Evolutionary conservation across 2,113 vertebrate genomes (phyloP).

Genomic region (Petroica traversi): DNA sequence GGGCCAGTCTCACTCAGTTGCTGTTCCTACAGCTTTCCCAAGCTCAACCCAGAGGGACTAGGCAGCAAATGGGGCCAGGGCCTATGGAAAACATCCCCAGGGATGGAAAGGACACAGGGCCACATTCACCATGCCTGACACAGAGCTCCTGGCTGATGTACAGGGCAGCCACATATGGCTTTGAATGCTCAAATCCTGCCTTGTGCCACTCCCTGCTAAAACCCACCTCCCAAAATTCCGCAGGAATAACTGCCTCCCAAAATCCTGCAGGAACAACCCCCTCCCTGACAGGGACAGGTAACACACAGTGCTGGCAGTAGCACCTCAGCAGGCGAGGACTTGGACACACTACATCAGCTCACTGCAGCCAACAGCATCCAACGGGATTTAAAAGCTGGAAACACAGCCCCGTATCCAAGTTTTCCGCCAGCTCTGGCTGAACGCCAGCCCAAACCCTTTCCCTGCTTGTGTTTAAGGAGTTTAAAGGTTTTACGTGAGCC

Average conservation of each 20-base stretch:
- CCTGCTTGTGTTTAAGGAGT: neutral
- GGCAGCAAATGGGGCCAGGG: neutral
- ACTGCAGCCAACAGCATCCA: neutral
- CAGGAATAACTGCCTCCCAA: neutral
- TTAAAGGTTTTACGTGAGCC: slow-evolving; percentile 12
- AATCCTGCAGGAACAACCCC: neutral
- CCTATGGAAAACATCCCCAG: fast-evolving
- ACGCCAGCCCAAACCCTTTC: neutral
- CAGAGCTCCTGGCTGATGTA: fast-evolving
- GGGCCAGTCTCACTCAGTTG: neutral
- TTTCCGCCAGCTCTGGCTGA: neutral
- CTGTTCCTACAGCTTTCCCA: neutral
- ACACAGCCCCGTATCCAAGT: neutral
- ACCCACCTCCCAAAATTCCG: neutral
- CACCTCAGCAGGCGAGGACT: neutral
- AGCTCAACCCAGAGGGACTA: neutral
- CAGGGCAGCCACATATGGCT: neutral
- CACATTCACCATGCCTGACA: fast-evolving
- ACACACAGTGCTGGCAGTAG: neutral
- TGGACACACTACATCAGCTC: neutral
- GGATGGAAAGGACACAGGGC: fast-evolving
- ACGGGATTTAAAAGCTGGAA: neutral
- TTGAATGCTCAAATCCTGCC: neutral
- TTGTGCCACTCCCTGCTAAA: neutral
- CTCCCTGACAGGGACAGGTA: neutral